These are phyloP conservation scores for Globia sparganii DNA, from an alignment of 2,888 invertebrate species.

Conservation along the genomic window DNA sequence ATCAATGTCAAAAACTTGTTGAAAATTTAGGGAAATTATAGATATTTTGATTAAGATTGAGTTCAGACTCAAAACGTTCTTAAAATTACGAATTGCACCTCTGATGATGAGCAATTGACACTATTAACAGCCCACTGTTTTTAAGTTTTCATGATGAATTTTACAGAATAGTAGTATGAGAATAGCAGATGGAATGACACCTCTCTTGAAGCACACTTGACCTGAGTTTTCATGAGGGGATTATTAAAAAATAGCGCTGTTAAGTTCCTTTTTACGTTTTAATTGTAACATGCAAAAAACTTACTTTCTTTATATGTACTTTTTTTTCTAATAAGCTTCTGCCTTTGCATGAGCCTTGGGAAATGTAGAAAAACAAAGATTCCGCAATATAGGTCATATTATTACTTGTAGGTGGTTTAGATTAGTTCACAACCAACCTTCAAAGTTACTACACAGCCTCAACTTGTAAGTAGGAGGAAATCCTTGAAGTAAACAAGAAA, in stretches of 20 bases:
- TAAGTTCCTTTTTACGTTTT: not conserved
- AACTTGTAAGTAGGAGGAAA: not conserved
- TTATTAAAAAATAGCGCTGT: not conserved
- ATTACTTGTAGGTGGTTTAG: not conserved
- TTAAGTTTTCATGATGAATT: not conserved
- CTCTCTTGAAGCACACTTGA: not conserved
- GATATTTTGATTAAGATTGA: no score
- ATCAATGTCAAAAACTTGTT: no score
- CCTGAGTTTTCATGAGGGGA: not conserved
- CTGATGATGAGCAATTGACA: no score
- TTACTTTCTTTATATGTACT: not conserved
- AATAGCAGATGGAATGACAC: not conserved
- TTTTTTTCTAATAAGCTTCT: not conserved
- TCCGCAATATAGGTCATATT: not conserved
- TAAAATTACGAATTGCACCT: no score
- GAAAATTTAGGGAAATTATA: no score
- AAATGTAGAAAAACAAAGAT: not conserved
- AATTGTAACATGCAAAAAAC: not conserved
- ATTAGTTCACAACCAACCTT: not conserved
- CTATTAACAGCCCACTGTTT: not conserved
- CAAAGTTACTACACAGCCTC: not conserved
- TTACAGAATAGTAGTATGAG: not conserved
- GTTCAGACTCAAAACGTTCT: no score
- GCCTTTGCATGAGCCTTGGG: not conserved
- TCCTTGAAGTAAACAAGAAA: not conserved